phyloP scores from a whole-genome alignment of 2,888 invertebrate genomes.

The Rhagonycha lutea region DNA sequence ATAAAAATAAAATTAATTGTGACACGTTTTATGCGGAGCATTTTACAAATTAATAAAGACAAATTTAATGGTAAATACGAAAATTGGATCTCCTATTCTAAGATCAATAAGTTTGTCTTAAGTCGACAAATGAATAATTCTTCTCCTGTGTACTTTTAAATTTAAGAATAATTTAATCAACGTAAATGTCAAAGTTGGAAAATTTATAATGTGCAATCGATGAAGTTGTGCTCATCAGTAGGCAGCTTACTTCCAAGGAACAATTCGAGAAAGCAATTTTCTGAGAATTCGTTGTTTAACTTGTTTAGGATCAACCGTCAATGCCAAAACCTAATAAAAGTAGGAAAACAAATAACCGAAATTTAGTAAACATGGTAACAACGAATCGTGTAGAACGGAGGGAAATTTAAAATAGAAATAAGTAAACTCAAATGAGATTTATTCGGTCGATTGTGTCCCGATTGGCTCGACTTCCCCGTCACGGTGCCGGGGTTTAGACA shows the following conservation, averaged over 20 bases:
- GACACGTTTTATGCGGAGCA: no score
- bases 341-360: conserved; percentile 37
- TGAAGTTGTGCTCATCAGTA: conserved; percentile 6
- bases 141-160: not conserved
- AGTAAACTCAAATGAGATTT: conserved; percentile 46
- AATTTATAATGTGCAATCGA: conserved; percentile 1
- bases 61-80: no score
- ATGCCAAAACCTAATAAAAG: conserved; percentile 23
- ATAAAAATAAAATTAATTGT: no score
- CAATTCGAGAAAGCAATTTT: conserved; percentile 17
- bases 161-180: not conserved
- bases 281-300: conserved; percentile 10
- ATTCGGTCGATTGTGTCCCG: conserved; percentile 45
- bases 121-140: not conserved
- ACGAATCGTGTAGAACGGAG: conserved; percentile 29
- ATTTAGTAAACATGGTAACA: conserved; percentile 37
- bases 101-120: no score
- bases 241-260: conserved; percentile 5
- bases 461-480: conserved; percentile 38
- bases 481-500: conserved; percentile 34
- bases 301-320: conserved; percentile 23
- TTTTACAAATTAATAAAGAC: no score
- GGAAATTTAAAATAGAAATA: conserved; percentile 44
- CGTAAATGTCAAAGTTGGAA: not conserved
- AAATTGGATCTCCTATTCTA: no score